A percentile compares a stretch with the other conserved stretches of the same genome.
Evolutionary conservation across 2,888 invertebrate species (phyloP).

Genomic region (Drosophila hamatofila): DNA sequence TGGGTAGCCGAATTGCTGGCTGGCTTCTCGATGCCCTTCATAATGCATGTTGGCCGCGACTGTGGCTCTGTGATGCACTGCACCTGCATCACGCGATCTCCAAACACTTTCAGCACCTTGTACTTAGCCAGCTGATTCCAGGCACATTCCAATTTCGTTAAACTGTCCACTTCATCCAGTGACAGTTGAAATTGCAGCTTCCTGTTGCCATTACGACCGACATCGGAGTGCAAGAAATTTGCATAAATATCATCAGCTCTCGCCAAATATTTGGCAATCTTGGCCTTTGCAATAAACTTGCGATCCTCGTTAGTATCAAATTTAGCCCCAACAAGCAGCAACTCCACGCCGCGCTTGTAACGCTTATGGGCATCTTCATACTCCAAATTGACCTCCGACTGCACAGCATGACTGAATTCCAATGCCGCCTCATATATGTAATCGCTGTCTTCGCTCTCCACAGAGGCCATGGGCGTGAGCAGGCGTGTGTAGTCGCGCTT

Average conservation of each 20-base stretch:
- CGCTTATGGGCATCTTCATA: slow-evolving; percentile 82
- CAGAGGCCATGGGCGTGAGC: slow-evolving; percentile 83
- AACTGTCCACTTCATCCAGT: slow-evolving; percentile 77
- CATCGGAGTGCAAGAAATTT: slow-evolving; percentile 69
- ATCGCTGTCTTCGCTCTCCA: slow-evolving; percentile 84
- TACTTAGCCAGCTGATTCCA: slow-evolving; percentile 85
- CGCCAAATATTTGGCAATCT: slow-evolving; percentile 84
- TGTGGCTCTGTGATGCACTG: slow-evolving; percentile 83
- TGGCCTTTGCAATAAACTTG: slow-evolving; percentile 84
- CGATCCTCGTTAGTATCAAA: slow-evolving; percentile 83
- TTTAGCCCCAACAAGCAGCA: slow-evolving; percentile 82
- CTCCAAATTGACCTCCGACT: slow-evolving; percentile 84
- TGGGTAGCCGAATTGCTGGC: slow-evolving; percentile 83
- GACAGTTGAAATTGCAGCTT: slow-evolving; percentile 81
- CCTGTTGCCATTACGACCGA: slow-evolving; percentile 2
- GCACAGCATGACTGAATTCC: slow-evolving; percentile 85
- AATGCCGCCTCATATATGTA: slow-evolving; percentile 85
- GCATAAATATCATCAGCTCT: slow-evolving; percentile 84
- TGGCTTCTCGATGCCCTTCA: slow-evolving; percentile 85
- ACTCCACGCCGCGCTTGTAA: slow-evolving; percentile 84
- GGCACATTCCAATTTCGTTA: slow-evolving; percentile 81
- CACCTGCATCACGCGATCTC: slow-evolving; percentile 84
- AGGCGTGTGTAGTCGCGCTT: slow-evolving; percentile 72
- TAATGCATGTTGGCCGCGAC: slow-evolving; percentile 78
- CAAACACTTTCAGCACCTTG: slow-evolving; percentile 83